phyloP scores from a whole-genome alignment of 2,797 vertebrate genomes.

The Sebastes matsubarae region DNA sequence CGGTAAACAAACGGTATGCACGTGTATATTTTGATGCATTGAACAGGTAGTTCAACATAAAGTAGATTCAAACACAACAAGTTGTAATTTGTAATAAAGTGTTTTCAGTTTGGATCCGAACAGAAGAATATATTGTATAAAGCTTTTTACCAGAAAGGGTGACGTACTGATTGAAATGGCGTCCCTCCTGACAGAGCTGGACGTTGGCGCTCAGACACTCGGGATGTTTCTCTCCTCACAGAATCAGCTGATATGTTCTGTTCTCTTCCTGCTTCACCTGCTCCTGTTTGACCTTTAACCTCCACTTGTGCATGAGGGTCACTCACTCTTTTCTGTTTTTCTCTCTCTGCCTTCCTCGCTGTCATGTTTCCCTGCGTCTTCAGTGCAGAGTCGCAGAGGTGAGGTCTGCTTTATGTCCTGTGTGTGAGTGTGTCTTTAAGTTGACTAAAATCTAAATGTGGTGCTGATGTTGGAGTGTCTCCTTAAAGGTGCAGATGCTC shows the following conservation, averaged over 20 bases:
- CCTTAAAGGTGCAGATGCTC: neutral
- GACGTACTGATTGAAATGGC: too few relatives aligned
- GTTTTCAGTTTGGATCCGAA: too few relatives aligned
- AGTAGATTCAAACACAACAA: too few relatives aligned
- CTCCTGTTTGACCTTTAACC: conserved; percentile 40
- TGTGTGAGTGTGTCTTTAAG: neutral
- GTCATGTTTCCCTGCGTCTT: conserved; percentile 82
- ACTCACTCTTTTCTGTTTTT: conserved; percentile 74
- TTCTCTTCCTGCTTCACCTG: conserved; percentile 30
- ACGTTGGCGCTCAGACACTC: neutral
- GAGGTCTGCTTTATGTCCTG: conserved; percentile 76
- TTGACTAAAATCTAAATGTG: neutral
- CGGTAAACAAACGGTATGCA: neutral
- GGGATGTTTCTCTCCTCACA: neutral
- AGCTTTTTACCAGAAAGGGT: too few relatives aligned
- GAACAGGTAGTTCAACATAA: neutral
- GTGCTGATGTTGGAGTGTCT: neutral
- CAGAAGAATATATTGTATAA: too few relatives aligned
- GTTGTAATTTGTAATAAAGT: too few relatives aligned
- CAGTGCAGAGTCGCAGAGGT: conserved; percentile 99
- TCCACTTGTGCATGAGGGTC: conserved; percentile 40
- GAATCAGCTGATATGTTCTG: conserved; percentile 9
- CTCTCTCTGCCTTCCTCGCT: conserved; percentile 58
- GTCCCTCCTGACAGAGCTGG: too few relatives aligned
- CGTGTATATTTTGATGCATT: neutral